Conservation (phyloP, 2,797 vertebrate genomes). For the Selene dorsalis region DNA sequence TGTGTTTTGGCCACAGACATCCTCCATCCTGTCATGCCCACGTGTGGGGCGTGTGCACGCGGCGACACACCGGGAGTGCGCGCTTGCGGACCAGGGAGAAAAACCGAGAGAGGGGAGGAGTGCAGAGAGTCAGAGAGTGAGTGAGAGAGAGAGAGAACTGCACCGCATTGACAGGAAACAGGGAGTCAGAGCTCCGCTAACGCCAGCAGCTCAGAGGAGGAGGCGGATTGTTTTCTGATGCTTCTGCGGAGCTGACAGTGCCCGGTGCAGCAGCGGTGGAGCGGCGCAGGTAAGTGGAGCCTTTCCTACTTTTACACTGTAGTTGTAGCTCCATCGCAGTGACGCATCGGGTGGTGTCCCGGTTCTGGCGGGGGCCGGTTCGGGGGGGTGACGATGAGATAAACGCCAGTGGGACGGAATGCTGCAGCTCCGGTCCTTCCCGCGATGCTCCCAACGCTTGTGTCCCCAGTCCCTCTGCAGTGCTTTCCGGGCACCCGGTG, state of each 20-base stretch:
- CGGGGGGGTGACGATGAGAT: not conserved
- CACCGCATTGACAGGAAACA: conserved; percentile 54
- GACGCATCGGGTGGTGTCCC: conserved; percentile 69
- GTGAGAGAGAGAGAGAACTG: conserved; percentile 23
- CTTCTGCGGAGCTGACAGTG: conserved; percentile 62
- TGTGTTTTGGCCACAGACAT: too few species aligned
- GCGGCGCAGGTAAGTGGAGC: conserved; percentile 74
- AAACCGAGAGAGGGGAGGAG: conserved; percentile 29
- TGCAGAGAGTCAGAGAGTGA: conserved; percentile 1
- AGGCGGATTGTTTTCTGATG: conserved; percentile 31
- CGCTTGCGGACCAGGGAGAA: conserved; percentile 25
- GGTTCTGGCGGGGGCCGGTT: conserved; percentile 26
- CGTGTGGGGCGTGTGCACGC: conserved; percentile 44
- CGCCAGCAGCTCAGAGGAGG: conserved; percentile 27
- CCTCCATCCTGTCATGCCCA: not conserved
- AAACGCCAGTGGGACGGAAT: conserved; percentile 13
- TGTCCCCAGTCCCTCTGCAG: conserved; percentile 44
- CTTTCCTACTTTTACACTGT: conserved; percentile 10
- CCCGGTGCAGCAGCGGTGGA: conserved; percentile 53
- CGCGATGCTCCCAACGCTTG: not conserved
- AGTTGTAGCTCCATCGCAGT: conserved; percentile 17
- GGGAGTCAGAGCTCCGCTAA: conserved; percentile 51
- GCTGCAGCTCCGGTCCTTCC: conserved; percentile 17
- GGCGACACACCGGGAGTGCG: conserved; percentile 12
- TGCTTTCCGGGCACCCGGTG: conserved; percentile 47